Evolutionary conservation across 2,797 vertebrate species (phyloP).

Genomic region (Valencia hispanica): DNA sequence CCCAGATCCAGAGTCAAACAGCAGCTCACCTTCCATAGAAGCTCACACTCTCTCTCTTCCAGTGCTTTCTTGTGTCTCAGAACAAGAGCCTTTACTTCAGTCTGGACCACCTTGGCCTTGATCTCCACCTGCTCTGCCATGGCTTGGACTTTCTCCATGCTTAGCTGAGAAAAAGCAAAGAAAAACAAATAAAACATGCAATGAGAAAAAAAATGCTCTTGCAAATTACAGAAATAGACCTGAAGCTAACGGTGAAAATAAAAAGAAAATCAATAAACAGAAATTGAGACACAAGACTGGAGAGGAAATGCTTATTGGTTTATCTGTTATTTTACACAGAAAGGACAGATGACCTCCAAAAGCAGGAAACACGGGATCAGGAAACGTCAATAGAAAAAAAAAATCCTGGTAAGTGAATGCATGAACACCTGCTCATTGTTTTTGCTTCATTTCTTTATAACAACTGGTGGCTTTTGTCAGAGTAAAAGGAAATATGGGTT

Average conservation of each 20-base stretch:
- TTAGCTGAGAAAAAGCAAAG: conserved; percentile 82
- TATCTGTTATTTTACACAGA: conserved; percentile 33
- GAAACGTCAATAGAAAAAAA: conserved; percentile 52
- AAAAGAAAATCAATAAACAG: background rate
- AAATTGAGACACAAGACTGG: background rate
- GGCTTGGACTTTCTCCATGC: conserved; percentile 96
- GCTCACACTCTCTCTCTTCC: conserved; percentile 96
- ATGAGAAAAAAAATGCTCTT: background rate
- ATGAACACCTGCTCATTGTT: conserved; percentile 34
- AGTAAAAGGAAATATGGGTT: conserved; percentile 43
- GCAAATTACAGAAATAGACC: background rate
- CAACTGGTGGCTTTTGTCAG: conserved; percentile 11
- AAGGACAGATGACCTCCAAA: conserved; percentile 22
- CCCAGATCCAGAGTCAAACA: background rate
- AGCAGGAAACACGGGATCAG: conserved; percentile 56
- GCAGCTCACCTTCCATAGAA: conserved; percentile 94
- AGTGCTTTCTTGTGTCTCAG: conserved; percentile 94
- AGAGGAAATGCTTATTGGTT: background rate
- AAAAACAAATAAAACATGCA: background rate
- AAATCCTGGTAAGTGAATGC: conserved; percentile 32
- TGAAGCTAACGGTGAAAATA: background rate
- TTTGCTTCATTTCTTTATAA: conserved; percentile 29
- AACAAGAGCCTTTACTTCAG: conserved; percentile 96
- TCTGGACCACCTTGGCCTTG: conserved; percentile 96
- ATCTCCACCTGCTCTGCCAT: conserved; percentile 98